phyloP scores from a whole-genome alignment of 2,113 vertebrate genomes.

The Centropus unirufus region DNA sequence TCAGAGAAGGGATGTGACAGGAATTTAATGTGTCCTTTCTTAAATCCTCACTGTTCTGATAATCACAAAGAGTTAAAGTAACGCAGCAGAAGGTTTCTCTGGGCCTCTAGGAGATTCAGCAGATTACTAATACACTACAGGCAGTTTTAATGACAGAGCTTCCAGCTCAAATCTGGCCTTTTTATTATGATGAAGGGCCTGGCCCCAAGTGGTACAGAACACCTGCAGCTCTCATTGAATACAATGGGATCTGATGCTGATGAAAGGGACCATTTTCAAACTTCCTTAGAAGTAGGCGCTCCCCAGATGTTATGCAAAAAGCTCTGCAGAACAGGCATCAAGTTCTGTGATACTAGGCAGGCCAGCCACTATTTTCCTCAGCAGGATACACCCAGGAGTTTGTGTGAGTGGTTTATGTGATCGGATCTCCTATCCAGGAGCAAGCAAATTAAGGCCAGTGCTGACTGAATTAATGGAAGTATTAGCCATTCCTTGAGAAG shows the following conservation, averaged over 20 bases:
- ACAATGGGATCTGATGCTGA: conserved; percentile 73
- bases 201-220: conserved; percentile 71
- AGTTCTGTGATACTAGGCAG: conserved; percentile 61
- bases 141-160: conserved; percentile 64
- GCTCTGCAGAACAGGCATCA: conserved; percentile 63
- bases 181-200: conserved; percentile 64
- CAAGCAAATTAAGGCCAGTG: conserved; percentile 52
- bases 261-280: conserved; percentile 71
- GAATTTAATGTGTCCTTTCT: conserved; percentile 44
- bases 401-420: not conserved
- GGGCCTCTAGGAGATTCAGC: conserved; percentile 51
- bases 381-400: conserved; percentile 54
- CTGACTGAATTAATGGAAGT: conserved; percentile 48
- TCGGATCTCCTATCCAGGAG: conserved; percentile 12
- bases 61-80: conserved; percentile 61
- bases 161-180: conserved; percentile 66
- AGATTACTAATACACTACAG: conserved; percentile 67
- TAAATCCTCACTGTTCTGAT: conserved; percentile 36
- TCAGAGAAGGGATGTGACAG: conserved; percentile 24
- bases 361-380: conserved; percentile 59
- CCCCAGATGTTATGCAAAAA: conserved; percentile 72
- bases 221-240: conserved; percentile 73
- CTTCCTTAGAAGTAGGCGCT: conserved; percentile 67
- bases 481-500: conserved; percentile 38
- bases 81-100: conserved; percentile 51